Evolutionary conservation across 2,113 vertebrate genomes (phyloP), one percentile per base, ranked within the genome.

Genomic region (Pluvianellus socialis): DNA sequence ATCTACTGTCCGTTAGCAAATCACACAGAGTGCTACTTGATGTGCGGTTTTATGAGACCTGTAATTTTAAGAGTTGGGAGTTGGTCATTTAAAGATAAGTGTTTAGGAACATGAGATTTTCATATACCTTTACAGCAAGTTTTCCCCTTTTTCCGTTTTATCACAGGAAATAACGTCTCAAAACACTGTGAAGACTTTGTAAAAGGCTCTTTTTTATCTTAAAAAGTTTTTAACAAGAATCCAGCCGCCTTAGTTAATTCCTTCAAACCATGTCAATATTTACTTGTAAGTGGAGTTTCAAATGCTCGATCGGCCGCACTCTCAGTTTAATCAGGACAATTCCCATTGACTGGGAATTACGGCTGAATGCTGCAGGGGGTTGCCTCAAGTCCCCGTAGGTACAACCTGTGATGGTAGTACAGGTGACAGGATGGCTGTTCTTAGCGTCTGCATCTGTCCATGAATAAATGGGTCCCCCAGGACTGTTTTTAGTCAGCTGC

Each of bases 211-310:
- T 86, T 93, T 91, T 74, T 66, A 71, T 80, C 5, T 61, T 65
- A 80, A 58, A 80, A 94, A 74, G 72, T 71, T 97, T 94, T 90
- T 42, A 92, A 95, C 91, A 92, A 88, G 59, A 86, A 89, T 81
- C 47, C 76, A 71, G 68, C 84, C 65, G 63, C 94, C 16, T 86
- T 74, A 84, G 76, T 89, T 96, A 95, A 96, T 96, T 72, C 68
- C 42, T 96, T 94, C 94, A 95, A 94, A 86, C 72, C 4, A 8
- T 67, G 68, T 89, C 79, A 92, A 84, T 97, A 91, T 97, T 96
- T 95, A 91, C 76, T 95, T 92, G 89, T 74, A 77, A 91, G 68
- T 63, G 56, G 56, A 79, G 61, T 84, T 89, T 87, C 76, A 96
- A 89, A 91, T 75, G 81, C 68, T 94, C 3, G 0, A 10, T 91